phyloP scores from a whole-genome alignment of 2,113 vertebrate species.

The Etheostoma spectabile region DNA sequence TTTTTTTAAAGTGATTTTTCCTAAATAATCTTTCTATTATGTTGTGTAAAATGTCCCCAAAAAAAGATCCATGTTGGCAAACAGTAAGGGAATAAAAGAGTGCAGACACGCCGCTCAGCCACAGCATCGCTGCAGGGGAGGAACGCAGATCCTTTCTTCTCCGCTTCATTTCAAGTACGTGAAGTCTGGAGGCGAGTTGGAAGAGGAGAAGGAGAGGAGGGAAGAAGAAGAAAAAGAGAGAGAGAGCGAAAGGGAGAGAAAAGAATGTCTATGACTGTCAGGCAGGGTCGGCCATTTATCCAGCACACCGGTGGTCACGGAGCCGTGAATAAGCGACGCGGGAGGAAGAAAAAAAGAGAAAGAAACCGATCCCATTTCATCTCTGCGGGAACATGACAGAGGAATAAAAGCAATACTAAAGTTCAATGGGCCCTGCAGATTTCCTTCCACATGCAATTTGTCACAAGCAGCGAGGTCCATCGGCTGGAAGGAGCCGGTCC shows the following conservation, averaged over 20 bases:
- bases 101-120: conserved; percentile 14
- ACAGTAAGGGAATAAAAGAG: conserved; percentile 48
- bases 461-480: conserved; percentile 71
- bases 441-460: conserved; percentile 73
- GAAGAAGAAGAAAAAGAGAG: background rate
- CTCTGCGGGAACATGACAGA: conserved; percentile 75
- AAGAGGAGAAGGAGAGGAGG: conserved; percentile 2
- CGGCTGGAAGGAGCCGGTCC: conserved; percentile 25
- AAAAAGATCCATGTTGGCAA: conserved; percentile 47
- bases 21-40: conserved; percentile 21
- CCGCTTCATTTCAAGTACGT: conserved; percentile 55
- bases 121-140: conserved; percentile 28
- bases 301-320: conserved; percentile 57
- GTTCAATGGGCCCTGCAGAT: conserved; percentile 76
- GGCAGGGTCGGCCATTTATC: conserved; percentile 63
- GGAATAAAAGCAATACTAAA: conserved; percentile 73
- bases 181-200: conserved; percentile 44
- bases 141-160: conserved; percentile 35
- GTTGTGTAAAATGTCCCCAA: conserved; percentile 12
- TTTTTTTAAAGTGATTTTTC: conserved; percentile 16
- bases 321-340: conserved; percentile 64
- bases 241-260: conserved; percentile 11
- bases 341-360: conserved; percentile 13
- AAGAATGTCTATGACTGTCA: conserved; percentile 59
- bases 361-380: conserved; percentile 71